Conservation (phyloP, 2,888 invertebrate genomes). For the Tipula unca region DNA sequence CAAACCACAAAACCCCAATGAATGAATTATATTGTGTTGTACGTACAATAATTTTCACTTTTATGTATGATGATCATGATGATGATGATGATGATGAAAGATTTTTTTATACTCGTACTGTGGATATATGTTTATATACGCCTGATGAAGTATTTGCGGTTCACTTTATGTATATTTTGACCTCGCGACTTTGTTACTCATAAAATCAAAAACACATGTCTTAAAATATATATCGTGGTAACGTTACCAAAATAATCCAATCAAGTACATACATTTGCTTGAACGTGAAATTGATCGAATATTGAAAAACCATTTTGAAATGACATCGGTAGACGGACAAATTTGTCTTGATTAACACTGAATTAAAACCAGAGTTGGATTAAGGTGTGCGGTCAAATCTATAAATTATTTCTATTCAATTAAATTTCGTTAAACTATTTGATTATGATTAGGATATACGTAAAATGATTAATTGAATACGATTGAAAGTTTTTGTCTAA, state of each 20-base stretch:
- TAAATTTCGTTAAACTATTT: not conserved
- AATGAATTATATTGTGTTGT: not conserved
- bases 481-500: not conserved
- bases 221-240: not conserved
- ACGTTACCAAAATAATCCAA: not conserved
- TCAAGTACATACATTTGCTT: not conserved
- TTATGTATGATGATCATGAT: not conserved
- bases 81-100: not conserved
- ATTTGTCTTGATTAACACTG: not conserved
- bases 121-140: not conserved
- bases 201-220: not conserved
- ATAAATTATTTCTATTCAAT: not conserved
- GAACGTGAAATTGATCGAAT: not conserved
- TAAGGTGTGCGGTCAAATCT: not conserved
- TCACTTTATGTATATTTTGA: not conserved
- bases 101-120: not conserved
- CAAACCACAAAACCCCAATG: not conserved
- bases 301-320: not conserved
- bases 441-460: not conserved
- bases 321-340: not conserved
- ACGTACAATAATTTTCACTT: not conserved
- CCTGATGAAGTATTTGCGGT: not conserved
- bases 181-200: not conserved
- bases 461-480: not conserved
- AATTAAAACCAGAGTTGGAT: not conserved